Conservation (phyloP, 2,888 invertebrate species). For the Ariolimax columbianus region DNA sequence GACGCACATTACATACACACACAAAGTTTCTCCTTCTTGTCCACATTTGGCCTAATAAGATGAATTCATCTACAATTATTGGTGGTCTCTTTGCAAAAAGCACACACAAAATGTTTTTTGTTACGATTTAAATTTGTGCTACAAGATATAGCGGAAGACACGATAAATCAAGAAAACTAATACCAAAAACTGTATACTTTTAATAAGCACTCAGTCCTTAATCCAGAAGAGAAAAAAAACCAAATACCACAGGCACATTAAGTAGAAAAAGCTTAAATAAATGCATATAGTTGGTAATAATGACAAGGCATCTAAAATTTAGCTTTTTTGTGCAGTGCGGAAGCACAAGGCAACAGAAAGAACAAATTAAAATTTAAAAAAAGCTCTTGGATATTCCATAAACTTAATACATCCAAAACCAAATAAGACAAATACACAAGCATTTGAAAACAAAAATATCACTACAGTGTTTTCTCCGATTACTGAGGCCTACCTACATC, state of each 20-base stretch:
- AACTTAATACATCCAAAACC: background rate
- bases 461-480: no score
- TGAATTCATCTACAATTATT: no score
- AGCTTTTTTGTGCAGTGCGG: background rate
- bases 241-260: background rate
- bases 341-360: background rate
- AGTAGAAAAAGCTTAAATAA: constrained; percentile 15
- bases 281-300: background rate
- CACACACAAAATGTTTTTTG: no score
- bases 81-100: no score
- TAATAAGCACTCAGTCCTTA: background rate
- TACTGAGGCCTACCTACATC: no score
- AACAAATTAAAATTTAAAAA: background rate
- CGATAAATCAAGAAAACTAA: no score
- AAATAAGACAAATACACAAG: background rate
- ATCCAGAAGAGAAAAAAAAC: background rate
- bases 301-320: background rate
- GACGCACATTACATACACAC: no score
- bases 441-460: no score
- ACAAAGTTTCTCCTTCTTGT: no score
- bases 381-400: background rate
- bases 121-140: no score
- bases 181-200: background rate
- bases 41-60: no score
- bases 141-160: no score